phyloP scores from a whole-genome alignment of 2,113 vertebrate species.

The Anseranas semipalmata region DNA sequence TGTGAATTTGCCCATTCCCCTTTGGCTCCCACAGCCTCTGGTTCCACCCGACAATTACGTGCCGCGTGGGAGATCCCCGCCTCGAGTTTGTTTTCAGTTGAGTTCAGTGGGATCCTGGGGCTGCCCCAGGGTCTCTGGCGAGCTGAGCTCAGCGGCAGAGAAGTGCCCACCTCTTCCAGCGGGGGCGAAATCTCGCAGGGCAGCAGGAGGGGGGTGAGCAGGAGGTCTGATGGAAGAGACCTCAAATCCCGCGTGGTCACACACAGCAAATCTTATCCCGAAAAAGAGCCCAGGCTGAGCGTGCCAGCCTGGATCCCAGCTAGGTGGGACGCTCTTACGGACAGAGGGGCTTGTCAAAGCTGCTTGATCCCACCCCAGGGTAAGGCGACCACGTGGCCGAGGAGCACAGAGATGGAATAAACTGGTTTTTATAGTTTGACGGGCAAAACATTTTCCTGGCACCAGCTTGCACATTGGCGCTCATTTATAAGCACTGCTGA shows the following conservation, averaged over 20 bases:
- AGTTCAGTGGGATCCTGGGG: not conserved
- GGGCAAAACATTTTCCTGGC: not conserved
- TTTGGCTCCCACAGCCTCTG: not conserved
- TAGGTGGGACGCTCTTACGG: fast-evolving
- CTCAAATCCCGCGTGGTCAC: fast-evolving
- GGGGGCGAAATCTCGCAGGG: fast-evolving
- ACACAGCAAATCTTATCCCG: fast-evolving
- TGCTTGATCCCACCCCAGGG: not conserved
- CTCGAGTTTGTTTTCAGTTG: not conserved
- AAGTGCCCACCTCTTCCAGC: not conserved
- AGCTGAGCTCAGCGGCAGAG: not conserved
- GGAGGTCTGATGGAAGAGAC: not conserved
- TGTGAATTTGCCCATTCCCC: not conserved
- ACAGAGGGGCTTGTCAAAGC: not conserved
- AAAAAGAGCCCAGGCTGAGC: not conserved
- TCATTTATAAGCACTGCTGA: not conserved
- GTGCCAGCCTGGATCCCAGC: not conserved
- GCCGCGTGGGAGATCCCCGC: not conserved
- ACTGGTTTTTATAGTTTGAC: not conserved
- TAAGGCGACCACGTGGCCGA: not conserved
- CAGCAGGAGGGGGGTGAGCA: not conserved
- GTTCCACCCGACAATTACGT: not conserved
- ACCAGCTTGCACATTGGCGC: fast-evolving
- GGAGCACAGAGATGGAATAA: not conserved
- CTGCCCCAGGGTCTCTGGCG: not conserved